Base-by-base conservation (phyloP, 2,113 vertebrate species). In the Phodopus roborovskii region DNA sequence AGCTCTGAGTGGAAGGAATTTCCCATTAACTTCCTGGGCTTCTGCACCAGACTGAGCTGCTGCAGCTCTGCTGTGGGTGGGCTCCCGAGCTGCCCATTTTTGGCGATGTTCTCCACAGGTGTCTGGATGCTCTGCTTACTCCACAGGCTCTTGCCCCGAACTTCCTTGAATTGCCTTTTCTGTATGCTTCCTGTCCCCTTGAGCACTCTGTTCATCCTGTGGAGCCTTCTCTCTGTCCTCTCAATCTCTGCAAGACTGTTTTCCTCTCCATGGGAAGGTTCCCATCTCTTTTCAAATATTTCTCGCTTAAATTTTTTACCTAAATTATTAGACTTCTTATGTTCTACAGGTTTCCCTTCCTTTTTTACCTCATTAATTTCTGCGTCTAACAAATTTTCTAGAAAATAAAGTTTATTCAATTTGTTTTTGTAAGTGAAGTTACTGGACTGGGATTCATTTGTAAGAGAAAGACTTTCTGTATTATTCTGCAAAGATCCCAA, bases 321-420 rank as follows among this genome's bases (percentile, higher is more conserved):
- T 5, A 78, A 56, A 48, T 33, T 12, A 3, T n/a, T 50, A 8
- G 86, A 24, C 45, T 42, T 15, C 10, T 70, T 26, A 50, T 87
- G 73, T 79, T 28, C 83, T 24, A 48, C 50, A 3, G 26, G 7
- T 85, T 88, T 85, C 48, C 89, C 82, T 56, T 58, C 39, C 0
- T 74, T 95, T 92, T 95, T 78, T 56, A 83, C 50, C 6, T 96
- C 70, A 42, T 91, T 22, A 2, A 94, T 85, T 91, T 97, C 60
- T 1, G 48, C 39, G 73, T 30, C 70, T 9, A 97, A 88, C 0
- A 53, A 68, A 42, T 95, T 93, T 45, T 95, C 79, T 10, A 98
- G 88, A 71, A 98, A 88, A 88, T 90, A 64, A 10, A 98, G 82
- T 74, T 98, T 92, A 56, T 62, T 97, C 36, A 60, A 1, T 53